These are phyloP conservation scores for Oncorhynchus gorbuscha DNA, from an alignment of 2,113 vertebrate genomes.

Conservation along the genomic window DNA sequence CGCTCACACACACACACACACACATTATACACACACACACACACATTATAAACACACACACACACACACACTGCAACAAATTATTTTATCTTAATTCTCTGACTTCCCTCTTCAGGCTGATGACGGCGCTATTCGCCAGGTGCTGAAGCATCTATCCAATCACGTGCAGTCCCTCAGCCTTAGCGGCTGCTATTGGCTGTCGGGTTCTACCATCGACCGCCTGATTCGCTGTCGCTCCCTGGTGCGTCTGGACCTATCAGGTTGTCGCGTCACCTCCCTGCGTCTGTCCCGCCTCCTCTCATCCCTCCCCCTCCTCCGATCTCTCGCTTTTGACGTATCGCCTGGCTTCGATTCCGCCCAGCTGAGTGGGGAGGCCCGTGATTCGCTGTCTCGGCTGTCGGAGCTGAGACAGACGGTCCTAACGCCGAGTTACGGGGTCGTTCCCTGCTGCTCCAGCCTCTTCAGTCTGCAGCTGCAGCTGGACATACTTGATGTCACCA, in stretches of 20 bases:
- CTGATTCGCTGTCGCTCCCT: slow-evolving; percentile 83
- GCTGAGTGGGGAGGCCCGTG: slow-evolving; percentile 87
- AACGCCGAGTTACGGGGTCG: slow-evolving; percentile 90
- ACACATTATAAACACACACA: no score
- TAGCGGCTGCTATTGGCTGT: slow-evolving; percentile 93
- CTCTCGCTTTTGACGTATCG: slow-evolving; percentile 87
- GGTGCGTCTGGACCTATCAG: slow-evolving; percentile 85
- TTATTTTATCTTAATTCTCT: not conserved
- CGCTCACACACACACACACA: no score
- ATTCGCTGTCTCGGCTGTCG: slow-evolving; percentile 81
- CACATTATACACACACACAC: no score
- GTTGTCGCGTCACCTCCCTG: slow-evolving; percentile 86
- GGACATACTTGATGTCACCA: slow-evolving; percentile 88
- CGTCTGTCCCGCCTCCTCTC: slow-evolving; percentile 89
- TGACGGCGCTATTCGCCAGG: slow-evolving; percentile 78
- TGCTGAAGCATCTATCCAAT: slow-evolving; percentile 78
- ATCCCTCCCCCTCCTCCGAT: slow-evolving; percentile 78
- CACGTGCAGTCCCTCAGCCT: slow-evolving; percentile 87
- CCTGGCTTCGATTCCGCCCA: slow-evolving; percentile 83
- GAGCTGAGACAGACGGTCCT: slow-evolving; percentile 92
- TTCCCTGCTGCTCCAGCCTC: slow-evolving; percentile 90
- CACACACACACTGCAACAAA: not conserved
- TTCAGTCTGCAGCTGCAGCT: slow-evolving; percentile 88
- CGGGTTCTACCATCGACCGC: slow-evolving; percentile 79
- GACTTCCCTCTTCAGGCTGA: slow-evolving; percentile 72